These are phyloP conservation scores for Corythornis madagascariensis DNA, from an alignment of 2,113 vertebrate genomes.

Conservation along the genomic window DNA sequence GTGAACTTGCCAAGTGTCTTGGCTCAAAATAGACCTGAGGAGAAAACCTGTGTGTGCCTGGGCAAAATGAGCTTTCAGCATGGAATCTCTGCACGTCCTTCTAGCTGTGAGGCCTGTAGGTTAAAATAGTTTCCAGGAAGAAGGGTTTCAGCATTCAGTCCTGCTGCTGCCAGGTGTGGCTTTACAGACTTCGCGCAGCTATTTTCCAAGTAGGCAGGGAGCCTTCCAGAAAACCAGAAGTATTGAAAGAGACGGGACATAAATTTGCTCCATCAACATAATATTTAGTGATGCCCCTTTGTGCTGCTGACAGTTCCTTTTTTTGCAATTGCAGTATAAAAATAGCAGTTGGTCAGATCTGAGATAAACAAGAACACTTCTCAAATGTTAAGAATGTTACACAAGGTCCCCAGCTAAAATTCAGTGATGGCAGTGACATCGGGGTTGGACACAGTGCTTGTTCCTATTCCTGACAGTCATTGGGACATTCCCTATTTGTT, in stretches of 20 bases:
- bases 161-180: not conserved
- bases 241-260: not conserved
- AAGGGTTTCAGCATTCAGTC: not conserved
- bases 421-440: not conserved
- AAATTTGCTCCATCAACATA: not conserved
- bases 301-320: not conserved
- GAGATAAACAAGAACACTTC: conserved; percentile 22
- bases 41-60: not conserved
- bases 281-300: not conserved
- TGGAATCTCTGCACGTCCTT: not conserved
- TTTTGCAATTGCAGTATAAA: not conserved
- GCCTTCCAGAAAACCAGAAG: not conserved
- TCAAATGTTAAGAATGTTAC: conserved; percentile 20
- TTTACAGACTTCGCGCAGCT: not conserved
- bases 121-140: not conserved
- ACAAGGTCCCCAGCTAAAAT: conserved; percentile 3
- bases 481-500: conserved; percentile 24
- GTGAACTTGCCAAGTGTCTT: too few species aligned
- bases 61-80: not conserved
- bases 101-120: not conserved
- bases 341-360: not conserved
- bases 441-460: not conserved
- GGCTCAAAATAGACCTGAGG: not conserved
- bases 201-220: conserved; percentile 1
- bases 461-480: not conserved